Conservation (phyloP, 2,797 vertebrate species). For the Anniella stebbinsi region DNA sequence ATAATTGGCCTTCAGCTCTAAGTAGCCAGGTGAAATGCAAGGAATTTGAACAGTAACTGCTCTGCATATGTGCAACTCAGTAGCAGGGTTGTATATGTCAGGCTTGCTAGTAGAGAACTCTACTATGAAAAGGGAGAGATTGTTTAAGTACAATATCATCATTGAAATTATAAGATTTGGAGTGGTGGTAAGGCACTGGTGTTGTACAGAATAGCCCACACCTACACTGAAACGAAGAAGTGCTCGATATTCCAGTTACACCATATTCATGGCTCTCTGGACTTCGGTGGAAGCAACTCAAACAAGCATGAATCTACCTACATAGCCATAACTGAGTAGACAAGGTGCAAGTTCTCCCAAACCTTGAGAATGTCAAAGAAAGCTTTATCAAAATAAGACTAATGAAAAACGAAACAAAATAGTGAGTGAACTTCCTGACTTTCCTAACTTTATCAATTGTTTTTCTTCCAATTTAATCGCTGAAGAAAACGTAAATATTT, state of each 20-base stretch:
- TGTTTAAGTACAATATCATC: conserved; percentile 6
- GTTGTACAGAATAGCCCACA: neutral
- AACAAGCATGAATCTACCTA: neutral
- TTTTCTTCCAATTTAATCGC: too few relatives aligned
- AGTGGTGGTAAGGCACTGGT: neutral
- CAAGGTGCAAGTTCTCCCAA: neutral
- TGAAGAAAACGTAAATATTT: too few relatives aligned
- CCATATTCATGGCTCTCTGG: neutral
- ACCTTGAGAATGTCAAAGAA: neutral
- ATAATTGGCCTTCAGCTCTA: conserved; percentile 37
- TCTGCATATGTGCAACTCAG: conserved; percentile 24
- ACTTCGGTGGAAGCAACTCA: neutral
- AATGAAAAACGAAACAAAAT: too few relatives aligned
- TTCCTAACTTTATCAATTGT: too few relatives aligned
- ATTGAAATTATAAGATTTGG: neutral
- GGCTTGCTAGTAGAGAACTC: conserved; percentile 47
- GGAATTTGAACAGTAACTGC: conserved; percentile 41
- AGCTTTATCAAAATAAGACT: too few relatives aligned
- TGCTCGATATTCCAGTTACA: neutral
- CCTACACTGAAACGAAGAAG: neutral
- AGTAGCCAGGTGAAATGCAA: conserved; percentile 52
- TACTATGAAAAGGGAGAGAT: conserved; percentile 16
- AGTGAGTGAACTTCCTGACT: too few relatives aligned
- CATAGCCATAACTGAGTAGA: neutral
- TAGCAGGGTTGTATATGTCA: conserved; percentile 15